Conservation (phyloP, 2,797 vertebrate species). For the Oophaga sylvatica region DNA sequence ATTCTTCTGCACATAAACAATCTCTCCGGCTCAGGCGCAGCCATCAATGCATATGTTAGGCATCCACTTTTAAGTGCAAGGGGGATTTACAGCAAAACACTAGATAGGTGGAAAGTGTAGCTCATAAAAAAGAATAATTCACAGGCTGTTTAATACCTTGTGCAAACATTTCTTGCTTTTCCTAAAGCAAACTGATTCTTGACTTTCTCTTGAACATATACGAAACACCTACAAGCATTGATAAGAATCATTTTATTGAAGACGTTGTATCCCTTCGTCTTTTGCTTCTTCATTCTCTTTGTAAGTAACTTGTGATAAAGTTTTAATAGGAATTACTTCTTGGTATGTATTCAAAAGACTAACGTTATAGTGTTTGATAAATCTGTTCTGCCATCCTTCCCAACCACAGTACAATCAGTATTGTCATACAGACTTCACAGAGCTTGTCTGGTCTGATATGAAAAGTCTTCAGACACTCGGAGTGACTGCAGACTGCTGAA, state of each 20-base stretch:
- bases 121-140: conserved; percentile 50
- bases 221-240: conserved; percentile 32
- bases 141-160: conserved; percentile 35
- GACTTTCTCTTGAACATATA: conserved; percentile 37
- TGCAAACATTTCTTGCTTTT: conserved; percentile 33
- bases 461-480: no score
- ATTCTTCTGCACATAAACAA: conserved; percentile 49
- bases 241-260: conserved; percentile 38
- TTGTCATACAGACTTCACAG: background rate
- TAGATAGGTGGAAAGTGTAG: conserved; percentile 52
- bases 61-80: conserved; percentile 52
- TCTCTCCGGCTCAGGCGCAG: conserved; percentile 18
- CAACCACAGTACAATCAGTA: background rate
- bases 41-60: conserved; percentile 41
- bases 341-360: background rate
- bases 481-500: no score
- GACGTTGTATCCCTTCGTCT: conserved; percentile 14
- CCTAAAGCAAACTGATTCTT: conserved; percentile 17
- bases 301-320: background rate
- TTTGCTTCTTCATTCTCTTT: background rate
- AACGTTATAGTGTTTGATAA: background rate
- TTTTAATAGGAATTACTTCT: conserved; percentile 12
- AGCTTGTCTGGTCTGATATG: background rate
- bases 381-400: background rate
- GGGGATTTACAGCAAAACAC: conserved; percentile 45